These are phyloP conservation scores for Chlorops oryzae DNA, from an alignment of 1,140 invertebrate species.

Conservation along the genomic window DNA sequence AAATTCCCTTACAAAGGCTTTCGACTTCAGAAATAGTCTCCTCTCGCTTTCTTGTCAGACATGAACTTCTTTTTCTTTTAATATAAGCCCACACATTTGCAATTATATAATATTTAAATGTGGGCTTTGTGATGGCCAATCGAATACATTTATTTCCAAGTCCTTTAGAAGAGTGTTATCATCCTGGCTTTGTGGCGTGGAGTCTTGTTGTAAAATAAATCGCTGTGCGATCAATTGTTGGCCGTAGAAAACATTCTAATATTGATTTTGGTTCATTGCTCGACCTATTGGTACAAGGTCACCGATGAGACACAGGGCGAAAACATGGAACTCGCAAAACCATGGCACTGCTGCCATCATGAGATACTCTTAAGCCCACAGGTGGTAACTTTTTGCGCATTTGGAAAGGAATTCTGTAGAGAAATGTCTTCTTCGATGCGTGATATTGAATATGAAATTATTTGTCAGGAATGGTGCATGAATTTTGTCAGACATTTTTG, in stretches of 20 bases:
- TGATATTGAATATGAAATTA: background rate
- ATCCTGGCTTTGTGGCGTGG: too few species aligned
- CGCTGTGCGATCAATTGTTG: background rate
- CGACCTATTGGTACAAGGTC: slow-evolving; percentile 6
- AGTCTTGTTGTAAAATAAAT: background rate
- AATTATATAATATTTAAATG: slow-evolving; percentile 2
- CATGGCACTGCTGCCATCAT: slow-evolving; percentile 5
- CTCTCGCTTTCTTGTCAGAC: background rate
- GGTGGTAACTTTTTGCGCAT: too few species aligned
- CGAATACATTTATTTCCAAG: background rate
- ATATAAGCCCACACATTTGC: slow-evolving; percentile 5
- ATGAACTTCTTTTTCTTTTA: background rate
- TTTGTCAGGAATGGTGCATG: too few species aligned
- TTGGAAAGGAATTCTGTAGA: too few species aligned
- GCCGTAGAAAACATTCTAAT: background rate
- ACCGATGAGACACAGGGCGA: background rate
- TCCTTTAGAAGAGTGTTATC: background rate
- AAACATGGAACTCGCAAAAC: slow-evolving; percentile 5
- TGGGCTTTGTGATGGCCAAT: slow-evolving; percentile 6
- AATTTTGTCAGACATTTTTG: too few species aligned
- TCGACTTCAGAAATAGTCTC: slow-evolving; percentile 5
- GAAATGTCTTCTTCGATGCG: background rate
- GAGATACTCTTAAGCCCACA: too few species aligned
- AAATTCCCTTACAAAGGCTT: slow-evolving; percentile 5
- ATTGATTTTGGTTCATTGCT: slow-evolving; percentile 1